Percentiles rank a stretch among this genome's conserved stretches.
These are phyloP conservation scores for Pedicia rivosa DNA, from an alignment of 2,888 invertebrate species.

Conservation along the genomic window DNA sequence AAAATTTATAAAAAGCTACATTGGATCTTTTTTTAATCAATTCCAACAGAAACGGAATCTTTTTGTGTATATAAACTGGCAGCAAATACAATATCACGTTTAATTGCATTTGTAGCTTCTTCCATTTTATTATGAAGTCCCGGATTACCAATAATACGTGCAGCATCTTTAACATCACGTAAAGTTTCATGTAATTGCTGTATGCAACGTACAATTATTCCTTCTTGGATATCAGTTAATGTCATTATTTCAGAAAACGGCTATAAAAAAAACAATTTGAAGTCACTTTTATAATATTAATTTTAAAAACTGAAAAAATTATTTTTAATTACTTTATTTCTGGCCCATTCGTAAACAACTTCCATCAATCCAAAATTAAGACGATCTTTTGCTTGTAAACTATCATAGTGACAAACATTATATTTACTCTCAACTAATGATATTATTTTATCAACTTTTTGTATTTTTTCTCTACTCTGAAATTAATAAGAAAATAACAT, in stretches of 20 bases:
- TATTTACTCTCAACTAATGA: conserved; percentile 29
- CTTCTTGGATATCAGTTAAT: conserved; percentile 89
- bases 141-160: conserved; percentile 84
- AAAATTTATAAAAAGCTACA: neutral
- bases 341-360: conserved; percentile 94
- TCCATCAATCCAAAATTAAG: conserved; percentile 84
- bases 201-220: conserved; percentile 92
- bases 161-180: conserved; percentile 78
- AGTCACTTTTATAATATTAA: neutral
- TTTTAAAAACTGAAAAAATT: no score
- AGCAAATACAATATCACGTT: conserved; percentile 95
- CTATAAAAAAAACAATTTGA: conserved; percentile 30
- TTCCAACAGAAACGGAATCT: conserved; percentile 6
- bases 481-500: conserved; percentile 7
- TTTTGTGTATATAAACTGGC: conserved; percentile 79
- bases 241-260: conserved; percentile 89
- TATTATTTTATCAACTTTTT: conserved; percentile 38
- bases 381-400: conserved; percentile 38
- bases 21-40: neutral
- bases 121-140: conserved; percentile 88
- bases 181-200: conserved; percentile 90
- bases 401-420: conserved; percentile 25
- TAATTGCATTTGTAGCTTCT: conserved; percentile 80
- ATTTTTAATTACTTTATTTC: conserved; percentile 55
- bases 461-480: conserved; percentile 55